Evolutionary conservation across 2,797 vertebrate genomes (phyloP).

Genomic region (Lagodon rhomboides): DNA sequence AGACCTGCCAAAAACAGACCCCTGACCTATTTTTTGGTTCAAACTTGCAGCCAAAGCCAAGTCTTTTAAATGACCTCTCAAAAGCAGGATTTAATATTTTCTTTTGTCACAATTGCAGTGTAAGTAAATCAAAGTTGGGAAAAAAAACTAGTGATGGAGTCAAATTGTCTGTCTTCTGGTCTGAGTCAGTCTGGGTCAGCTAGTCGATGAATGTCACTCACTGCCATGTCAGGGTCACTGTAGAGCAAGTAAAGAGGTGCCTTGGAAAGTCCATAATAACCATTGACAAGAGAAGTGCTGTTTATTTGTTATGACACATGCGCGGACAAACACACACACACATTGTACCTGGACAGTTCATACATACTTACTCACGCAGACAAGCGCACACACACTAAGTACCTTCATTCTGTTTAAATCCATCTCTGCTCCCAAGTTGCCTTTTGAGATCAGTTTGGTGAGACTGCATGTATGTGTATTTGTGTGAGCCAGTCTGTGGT

Average conservation of each 20-base stretch:
- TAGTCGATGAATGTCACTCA: constrained; percentile 75
- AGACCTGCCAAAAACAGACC: constrained; percentile 60
- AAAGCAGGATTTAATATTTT: constrained; percentile 25
- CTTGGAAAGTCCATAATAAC: constrained; percentile 74
- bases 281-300: constrained; percentile 63
- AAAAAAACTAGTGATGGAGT: constrained; percentile 52
- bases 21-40: constrained; percentile 57
- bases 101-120: constrained; percentile 33
- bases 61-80: constrained; percentile 39
- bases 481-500: constrained; percentile 21
- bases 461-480: constrained; percentile 25
- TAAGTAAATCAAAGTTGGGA: constrained; percentile 51
- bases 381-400: constrained; percentile 19
- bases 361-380: background rate
- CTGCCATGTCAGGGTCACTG: constrained; percentile 69
- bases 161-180: constrained; percentile 53
- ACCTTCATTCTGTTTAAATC: constrained; percentile 59
- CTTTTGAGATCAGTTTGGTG: constrained; percentile 54
- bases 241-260: constrained; percentile 67
- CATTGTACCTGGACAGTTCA: constrained; percentile 21
- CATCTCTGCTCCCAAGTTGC: constrained; percentile 45
- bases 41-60: constrained; percentile 32
- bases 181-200: constrained; percentile 63
- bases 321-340: constrained; percentile 15
- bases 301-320: constrained; percentile 74